Percentiles rank a stretch among this genome's conserved stretches.
Evolutionary conservation across 2,113 vertebrate species (phyloP).

Genomic region (Indri indri): DNA sequence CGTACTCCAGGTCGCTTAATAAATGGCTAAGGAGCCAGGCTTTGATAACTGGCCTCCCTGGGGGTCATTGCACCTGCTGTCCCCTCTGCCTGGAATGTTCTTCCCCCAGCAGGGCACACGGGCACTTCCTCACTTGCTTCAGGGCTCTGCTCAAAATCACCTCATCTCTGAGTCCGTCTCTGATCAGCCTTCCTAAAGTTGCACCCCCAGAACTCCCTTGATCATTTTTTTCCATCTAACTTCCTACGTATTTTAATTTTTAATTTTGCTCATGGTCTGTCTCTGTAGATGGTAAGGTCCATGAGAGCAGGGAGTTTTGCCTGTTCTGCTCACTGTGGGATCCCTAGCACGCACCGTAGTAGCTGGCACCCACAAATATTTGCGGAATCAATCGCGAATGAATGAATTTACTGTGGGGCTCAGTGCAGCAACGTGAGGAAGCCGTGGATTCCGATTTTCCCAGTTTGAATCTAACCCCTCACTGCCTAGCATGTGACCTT

Average conservation of each 20-base stretch:
- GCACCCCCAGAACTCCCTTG: neutral
- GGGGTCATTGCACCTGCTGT: neutral
- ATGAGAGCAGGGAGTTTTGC: neutral
- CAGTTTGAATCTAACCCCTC: neutral
- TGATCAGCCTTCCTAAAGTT: neutral
- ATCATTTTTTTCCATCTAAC: neutral
- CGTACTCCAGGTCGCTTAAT: neutral
- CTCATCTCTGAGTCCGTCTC: neutral
- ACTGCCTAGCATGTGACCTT: neutral
- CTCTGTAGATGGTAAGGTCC: neutral
- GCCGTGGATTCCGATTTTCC: neutral
- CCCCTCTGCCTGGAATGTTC: neutral
- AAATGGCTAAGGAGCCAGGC: neutral
- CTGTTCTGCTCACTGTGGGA: neutral
- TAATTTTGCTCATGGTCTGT: neutral
- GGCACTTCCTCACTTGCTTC: neutral
- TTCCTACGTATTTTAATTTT: neutral
- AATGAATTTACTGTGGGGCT: neutral
- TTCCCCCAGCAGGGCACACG: neutral
- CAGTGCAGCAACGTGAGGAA: rapidly evolving
- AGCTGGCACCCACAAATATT: neutral
- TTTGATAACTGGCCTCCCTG: neutral
- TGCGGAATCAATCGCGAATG: neutral
- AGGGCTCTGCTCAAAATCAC: neutral
- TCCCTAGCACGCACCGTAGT: neutral